A percentile compares a stretch with the other conserved stretches of the same genome.
Conservation (phyloP, 2,797 vertebrate species). For the Hippoglossus hippoglossus region DNA sequence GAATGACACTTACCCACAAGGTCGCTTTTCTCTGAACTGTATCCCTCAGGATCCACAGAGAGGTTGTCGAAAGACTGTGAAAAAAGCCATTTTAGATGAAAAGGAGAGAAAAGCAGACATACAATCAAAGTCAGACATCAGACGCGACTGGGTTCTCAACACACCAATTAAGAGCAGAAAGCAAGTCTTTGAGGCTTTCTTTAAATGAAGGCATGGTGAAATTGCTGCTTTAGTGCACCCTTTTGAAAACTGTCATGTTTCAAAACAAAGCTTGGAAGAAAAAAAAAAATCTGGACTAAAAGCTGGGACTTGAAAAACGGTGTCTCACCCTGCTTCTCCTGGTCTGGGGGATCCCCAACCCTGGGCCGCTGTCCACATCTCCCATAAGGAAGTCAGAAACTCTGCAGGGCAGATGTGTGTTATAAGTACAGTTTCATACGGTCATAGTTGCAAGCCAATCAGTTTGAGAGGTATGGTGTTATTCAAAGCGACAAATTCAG, state of each 20-base stretch:
- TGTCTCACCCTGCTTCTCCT: constrained; percentile 90
- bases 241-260: constrained; percentile 49
- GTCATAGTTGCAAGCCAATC: constrained; percentile 2
- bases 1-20: constrained; percentile 80
- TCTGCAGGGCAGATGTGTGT: constrained; percentile 76
- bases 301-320: constrained; percentile 11
- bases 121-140: constrained; percentile 72
- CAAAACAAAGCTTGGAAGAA: constrained; percentile 51
- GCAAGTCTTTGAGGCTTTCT: constrained; percentile 64
- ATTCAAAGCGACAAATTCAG: neutral
- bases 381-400: constrained; percentile 99
- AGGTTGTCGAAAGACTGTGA: constrained; percentile 95
- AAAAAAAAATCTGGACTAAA: constrained; percentile 12
- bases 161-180: constrained; percentile 62
- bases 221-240: constrained; percentile 51
- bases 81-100: constrained; percentile 61
- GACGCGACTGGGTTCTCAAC: constrained; percentile 56
- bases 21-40: constrained; percentile 89
- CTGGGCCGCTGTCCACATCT: constrained; percentile 95
- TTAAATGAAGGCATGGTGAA: constrained; percentile 60
- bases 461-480: neutral
- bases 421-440: constrained; percentile 2
- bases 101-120: constrained; percentile 43
- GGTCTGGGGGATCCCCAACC: constrained; percentile 91
- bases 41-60: constrained; percentile 89